Evolutionary conservation across 2,113 vertebrate genomes (phyloP).

Genomic region (Diadophis punctatus): DNA sequence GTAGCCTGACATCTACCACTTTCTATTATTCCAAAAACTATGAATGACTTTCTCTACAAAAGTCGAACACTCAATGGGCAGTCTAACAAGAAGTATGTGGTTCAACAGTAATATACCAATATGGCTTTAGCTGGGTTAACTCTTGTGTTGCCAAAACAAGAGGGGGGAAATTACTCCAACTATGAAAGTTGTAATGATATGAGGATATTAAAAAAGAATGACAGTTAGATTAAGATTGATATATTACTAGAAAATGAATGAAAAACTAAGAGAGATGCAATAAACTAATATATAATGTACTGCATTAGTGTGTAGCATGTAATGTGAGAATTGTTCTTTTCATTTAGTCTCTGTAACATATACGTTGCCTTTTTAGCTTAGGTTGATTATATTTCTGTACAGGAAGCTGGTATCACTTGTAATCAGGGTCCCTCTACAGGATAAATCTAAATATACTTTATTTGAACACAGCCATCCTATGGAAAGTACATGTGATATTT

Average conservation of each 20-base stretch:
- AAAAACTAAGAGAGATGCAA: neutral
- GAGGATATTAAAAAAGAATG: conserved; percentile 29
- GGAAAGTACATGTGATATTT: conserved; percentile 38
- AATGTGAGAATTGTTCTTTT: conserved; percentile 43
- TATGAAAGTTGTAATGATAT: conserved; percentile 27
- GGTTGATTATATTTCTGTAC: conserved; percentile 85
- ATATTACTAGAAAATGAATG: conserved; percentile 40
- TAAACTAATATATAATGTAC: conserved; percentile 5
- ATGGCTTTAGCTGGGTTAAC: conserved; percentile 71
- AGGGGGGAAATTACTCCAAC: conserved; percentile 33
- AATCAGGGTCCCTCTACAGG: conserved; percentile 87
- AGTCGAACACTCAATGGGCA: conserved; percentile 64
- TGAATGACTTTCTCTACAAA: conserved; percentile 63
- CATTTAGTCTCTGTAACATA: conserved; percentile 58
- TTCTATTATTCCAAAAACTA: conserved; percentile 59
- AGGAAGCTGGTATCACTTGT: conserved; percentile 76
- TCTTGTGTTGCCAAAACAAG: conserved; percentile 62
- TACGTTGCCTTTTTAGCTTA: conserved; percentile 65
- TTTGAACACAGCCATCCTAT: conserved; percentile 69
- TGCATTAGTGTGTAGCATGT: conserved; percentile 31
- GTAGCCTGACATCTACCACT: conserved; percentile 54
- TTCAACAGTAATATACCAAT: conserved; percentile 75
- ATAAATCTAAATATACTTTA: conserved; percentile 80
- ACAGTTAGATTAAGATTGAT: conserved; percentile 41
- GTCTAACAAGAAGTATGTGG: conserved; percentile 68